Conservation (phyloP, 2,888 invertebrate genomes). For the Troides helena region DNA sequence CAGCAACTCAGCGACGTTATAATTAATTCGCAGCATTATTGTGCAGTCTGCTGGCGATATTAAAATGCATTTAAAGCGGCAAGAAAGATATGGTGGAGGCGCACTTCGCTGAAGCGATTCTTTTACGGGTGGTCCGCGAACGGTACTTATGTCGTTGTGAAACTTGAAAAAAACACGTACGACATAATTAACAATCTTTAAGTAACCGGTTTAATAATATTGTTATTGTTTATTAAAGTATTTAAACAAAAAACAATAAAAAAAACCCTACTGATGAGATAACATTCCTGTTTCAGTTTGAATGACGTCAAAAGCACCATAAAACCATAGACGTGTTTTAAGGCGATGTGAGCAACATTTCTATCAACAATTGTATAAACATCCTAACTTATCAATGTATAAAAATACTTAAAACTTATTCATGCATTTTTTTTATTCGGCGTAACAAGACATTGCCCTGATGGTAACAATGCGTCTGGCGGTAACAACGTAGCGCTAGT, state of each 20-base stretch:
- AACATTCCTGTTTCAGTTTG: no score
- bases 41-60: conserved; percentile 64
- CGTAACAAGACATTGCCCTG: no score
- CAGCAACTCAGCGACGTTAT: conserved; percentile 56
- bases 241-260: neutral
- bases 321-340: no score
- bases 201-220: neutral
- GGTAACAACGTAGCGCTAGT: no score
- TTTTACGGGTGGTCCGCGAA: conserved; percentile 21
- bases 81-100: conserved; percentile 38
- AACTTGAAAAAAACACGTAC: conserved; percentile 2
- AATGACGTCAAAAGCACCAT: no score
- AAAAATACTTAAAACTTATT: no score
- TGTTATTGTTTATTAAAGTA: neutral
- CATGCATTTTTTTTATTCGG: no score
- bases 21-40: conserved; percentile 68
- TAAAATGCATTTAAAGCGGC: conserved; percentile 54
- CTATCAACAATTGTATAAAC: no score
- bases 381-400: no score
- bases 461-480: no score
- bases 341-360: no score
- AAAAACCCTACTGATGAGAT: no score
- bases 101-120: conserved; percentile 15
- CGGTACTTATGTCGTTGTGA: conserved; percentile 6
- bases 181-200: conserved; percentile 9